These are phyloP conservation scores for Girardinus metallicus DNA, from an alignment of 2,797 vertebrate species.

Conservation along the genomic window DNA sequence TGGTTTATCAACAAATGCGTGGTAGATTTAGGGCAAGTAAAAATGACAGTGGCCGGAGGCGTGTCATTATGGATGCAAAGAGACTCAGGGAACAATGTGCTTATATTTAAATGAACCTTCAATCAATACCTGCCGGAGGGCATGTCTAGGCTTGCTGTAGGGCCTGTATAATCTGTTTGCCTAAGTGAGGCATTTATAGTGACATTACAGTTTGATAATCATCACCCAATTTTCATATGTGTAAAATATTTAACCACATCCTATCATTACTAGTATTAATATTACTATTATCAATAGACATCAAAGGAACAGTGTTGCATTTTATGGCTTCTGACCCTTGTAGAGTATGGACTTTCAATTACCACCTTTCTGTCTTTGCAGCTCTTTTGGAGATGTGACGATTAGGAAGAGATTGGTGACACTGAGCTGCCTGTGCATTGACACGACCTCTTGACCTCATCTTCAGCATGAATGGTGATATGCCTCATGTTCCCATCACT, in stretches of 20 bases:
- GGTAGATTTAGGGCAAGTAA: constrained; percentile 4
- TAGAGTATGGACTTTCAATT: constrained; percentile 18
- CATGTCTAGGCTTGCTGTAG: constrained; percentile 38
- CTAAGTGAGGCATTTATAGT: constrained; percentile 22
- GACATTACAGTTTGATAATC: constrained; percentile 37
- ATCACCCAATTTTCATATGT: constrained; percentile 1
- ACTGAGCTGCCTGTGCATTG: constrained; percentile 88
- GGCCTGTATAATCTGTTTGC: constrained; percentile 12
- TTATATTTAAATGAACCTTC: constrained; percentile 24
- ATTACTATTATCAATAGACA: no score
- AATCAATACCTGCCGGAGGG: constrained; percentile 50
- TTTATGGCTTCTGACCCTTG: constrained; percentile 15
- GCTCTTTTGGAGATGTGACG: constrained; percentile 92
- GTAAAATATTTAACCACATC: neutral
- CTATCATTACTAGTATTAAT: neutral
- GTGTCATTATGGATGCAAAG: constrained; percentile 13
- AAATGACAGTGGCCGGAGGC: constrained; percentile 7
- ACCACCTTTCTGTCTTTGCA: constrained; percentile 50
- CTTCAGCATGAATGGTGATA: constrained; percentile 99
- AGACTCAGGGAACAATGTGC: constrained; percentile 5
- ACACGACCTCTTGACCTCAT: constrained; percentile 88
- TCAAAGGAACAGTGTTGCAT: constrained; percentile 8
- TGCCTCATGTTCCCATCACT: constrained; percentile 99
- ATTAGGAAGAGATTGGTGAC: constrained; percentile 82
- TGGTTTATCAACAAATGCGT: neutral